phyloP scores from a whole-genome alignment of 2,888 invertebrate genomes.

The Eilema griseolum region DNA sequence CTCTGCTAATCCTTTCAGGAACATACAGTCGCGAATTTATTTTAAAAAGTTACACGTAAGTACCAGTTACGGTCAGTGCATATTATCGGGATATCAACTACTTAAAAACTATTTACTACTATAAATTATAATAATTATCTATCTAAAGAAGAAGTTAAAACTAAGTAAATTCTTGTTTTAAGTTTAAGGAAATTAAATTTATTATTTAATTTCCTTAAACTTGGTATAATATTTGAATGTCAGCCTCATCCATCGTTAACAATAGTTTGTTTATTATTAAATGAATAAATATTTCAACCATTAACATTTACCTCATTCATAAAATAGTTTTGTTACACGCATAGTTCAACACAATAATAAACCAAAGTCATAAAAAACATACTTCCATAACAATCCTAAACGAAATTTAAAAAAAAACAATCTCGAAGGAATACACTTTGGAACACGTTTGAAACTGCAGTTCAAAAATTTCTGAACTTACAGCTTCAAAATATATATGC shows the following conservation, averaged over 20 bases:
- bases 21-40: no score
- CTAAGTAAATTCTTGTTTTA: no score
- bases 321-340: neutral
- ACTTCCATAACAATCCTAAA: neutral
- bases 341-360: neutral
- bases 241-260: neutral
- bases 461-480: neutral
- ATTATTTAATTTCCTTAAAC: no score
- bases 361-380: slow-evolving; percentile 1
- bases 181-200: no score
- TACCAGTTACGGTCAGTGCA: no score
- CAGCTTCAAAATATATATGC: neutral
- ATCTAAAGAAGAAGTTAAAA: no score
- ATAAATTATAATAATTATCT: no score
- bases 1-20: no score
- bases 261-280: neutral
- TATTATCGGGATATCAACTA: no score
- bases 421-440: neutral
- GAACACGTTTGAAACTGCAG: slow-evolving; percentile 4
- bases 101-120: no score
- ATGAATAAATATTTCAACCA: neutral
- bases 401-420: neutral
- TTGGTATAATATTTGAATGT: neutral
- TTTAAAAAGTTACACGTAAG: no score
- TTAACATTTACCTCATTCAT: neutral